These are phyloP conservation scores for Rhombomys opimus DNA, from an alignment of 2,113 vertebrate species.

Conservation along the genomic window DNA sequence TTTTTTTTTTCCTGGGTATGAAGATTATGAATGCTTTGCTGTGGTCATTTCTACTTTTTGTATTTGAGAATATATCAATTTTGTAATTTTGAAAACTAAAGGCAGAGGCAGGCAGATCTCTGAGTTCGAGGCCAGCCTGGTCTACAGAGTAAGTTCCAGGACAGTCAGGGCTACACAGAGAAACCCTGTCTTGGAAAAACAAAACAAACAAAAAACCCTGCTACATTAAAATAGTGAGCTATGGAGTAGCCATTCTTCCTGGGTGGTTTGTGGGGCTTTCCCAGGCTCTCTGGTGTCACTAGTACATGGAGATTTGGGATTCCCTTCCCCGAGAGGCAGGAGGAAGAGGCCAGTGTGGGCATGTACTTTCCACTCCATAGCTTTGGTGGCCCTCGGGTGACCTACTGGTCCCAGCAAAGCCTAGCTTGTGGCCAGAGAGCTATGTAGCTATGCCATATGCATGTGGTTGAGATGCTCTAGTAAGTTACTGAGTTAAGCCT, in stretches of 20 bases:
- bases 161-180: too few relatives aligned
- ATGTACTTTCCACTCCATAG: neutral
- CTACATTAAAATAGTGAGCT: neutral
- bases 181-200: too few relatives aligned
- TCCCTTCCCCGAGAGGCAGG: neutral
- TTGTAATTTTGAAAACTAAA: neutral
- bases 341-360: too few relatives aligned
- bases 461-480: neutral
- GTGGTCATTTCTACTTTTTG: neutral
- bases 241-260: neutral
- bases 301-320: neutral
- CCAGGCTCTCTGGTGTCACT: neutral
- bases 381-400: neutral
- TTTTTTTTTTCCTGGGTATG: neutral
- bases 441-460: neutral
- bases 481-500: neutral
- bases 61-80: neutral
- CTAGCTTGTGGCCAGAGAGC: neutral
- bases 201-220: neutral
- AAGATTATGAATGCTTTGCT: conserved; percentile 2
- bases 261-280: neutral
- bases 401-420: neutral
- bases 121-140: too few relatives aligned
- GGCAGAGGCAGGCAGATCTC: too few relatives aligned
- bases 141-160: too few relatives aligned